These are phyloP conservation scores for Solea solea DNA, from an alignment of 2,113 vertebrate species.

Conservation along the genomic window DNA sequence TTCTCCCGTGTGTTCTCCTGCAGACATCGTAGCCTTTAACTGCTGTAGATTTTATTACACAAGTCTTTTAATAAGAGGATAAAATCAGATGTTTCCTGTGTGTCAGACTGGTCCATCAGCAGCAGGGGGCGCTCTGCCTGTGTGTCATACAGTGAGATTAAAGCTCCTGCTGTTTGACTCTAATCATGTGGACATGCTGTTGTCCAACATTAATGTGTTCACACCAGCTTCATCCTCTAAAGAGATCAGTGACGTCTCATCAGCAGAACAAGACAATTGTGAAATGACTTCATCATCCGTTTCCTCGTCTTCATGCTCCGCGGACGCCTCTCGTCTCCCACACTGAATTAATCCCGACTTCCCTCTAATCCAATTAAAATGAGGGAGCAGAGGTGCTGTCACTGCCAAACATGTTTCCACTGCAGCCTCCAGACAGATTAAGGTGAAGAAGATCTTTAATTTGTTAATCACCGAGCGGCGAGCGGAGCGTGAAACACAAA, in stretches of 20 bases:
- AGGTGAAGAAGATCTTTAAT: constrained; percentile 72
- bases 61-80: too few relatives aligned
- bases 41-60: too few relatives aligned
- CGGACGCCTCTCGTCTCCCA: constrained; percentile 15
- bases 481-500: constrained; percentile 76
- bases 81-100: too few relatives aligned
- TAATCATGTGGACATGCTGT: too few relatives aligned
- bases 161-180: too few relatives aligned
- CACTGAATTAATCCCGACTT: constrained; percentile 63
- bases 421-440: constrained; percentile 73
- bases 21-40: too few relatives aligned
- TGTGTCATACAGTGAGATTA: too few relatives aligned
- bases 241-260: constrained; percentile 45
- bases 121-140: too few relatives aligned
- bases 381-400: constrained; percentile 69
- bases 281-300: constrained; percentile 71
- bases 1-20: too few relatives aligned
- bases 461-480: constrained; percentile 72
- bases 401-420: constrained; percentile 71
- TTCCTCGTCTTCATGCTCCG: constrained; percentile 31
- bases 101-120: too few relatives aligned
- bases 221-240: constrained; percentile 18
- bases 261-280: constrained; percentile 38
- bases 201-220: too few relatives aligned
- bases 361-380: constrained; percentile 78